Percentiles rank a stretch among this genome's conserved stretches.
phyloP scores from a whole-genome alignment of 1,140 invertebrate species.

The Augochlora pura region DNA sequence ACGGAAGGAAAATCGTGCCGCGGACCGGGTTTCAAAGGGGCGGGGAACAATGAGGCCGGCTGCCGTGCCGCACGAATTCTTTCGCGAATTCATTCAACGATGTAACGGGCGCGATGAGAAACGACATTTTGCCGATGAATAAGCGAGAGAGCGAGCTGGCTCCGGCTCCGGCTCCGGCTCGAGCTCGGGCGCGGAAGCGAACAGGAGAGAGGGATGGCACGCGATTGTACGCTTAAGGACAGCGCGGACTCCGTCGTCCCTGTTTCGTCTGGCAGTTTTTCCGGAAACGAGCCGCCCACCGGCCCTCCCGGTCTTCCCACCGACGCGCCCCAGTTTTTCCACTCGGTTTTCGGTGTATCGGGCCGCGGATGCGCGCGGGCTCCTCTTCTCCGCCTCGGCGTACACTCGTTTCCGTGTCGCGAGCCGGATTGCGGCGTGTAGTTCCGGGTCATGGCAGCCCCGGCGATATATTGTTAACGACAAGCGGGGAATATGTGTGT shows the following conservation, averaged over 20 bases:
- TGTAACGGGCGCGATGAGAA: conserved; percentile 40
- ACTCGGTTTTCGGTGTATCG: conserved; percentile 1
- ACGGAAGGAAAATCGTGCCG: conserved; percentile 34
- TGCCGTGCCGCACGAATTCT: conserved; percentile 30
- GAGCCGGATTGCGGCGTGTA: conserved; percentile 13
- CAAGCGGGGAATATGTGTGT: conserved; percentile 1
- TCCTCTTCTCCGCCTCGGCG: not conserved
- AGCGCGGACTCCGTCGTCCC: not conserved
- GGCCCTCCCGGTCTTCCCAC: not conserved
- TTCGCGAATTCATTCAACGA: conserved; percentile 43
- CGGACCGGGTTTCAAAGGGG: conserved; percentile 29
- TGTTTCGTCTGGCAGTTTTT: conserved; percentile 20
- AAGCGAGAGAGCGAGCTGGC: not conserved
- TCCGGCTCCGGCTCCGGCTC: not conserved
- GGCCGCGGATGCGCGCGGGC: not conserved
- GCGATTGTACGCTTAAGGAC: conserved; percentile 42
- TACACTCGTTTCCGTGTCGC: not conserved
- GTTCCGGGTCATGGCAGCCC: not conserved
- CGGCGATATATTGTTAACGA: conserved; percentile 39
- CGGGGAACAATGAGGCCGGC: conserved; percentile 23
- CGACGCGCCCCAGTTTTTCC: conserved; percentile 34
- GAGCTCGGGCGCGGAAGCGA: not conserved
- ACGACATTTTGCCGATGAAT: conserved; percentile 49
- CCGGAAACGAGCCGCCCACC: conserved; percentile 2
- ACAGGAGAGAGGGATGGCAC: not conserved